Base-by-base conservation (phyloP, 2,888 invertebrate genomes). In the Acrocera orbiculus region DNA sequence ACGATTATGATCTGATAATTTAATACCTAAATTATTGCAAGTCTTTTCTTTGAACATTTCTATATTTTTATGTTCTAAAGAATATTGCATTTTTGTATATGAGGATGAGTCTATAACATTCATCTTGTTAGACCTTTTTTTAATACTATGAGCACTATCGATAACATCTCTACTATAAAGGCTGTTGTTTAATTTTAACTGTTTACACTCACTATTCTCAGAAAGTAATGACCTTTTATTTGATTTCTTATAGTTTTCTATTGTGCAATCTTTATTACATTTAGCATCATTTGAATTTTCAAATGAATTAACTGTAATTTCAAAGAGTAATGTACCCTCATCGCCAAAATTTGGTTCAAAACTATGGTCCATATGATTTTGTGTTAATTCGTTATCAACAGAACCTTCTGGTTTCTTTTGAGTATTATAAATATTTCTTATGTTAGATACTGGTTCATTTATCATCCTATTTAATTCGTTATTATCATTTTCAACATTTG, bases 191-290 rank as follows among this genome's bases (percentile, higher is more conserved):
- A 39, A 39, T 39, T 42, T 44, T 17, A 40, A 32, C 13, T 40
- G 34, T 36, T 42, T 41, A 16, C 27, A 38, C 32, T 42, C 38
- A 27, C 27, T 36, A 25, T 32, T 38, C 15, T 44, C 41, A n/a
- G 42, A 36, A 29, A 40, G 42, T 23, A 39, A 39, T 20, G 40
- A 40, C 20, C 44, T 38, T 27, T 40, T 40, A 17, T 39, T 39
- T 5, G 28, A 24, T 30, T 14, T 19, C n/a, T 2, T 25, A 2
- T 13, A 19, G 25, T 25, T 30, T 25, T 7, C 22, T 26, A 26
- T 20, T 26, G 20, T 25, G 19, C 16, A 14, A 25, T n/a, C 29
- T 32, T n/a, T n/a, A 29, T 25, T 25, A 9, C 25, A 19, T 17
- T 17, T 19, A 19, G 30, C 29, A 9, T 24, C 20, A 7, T 30